Conservation (phyloP, 2,113 vertebrate species). For the Calidris pugnax region DNA sequence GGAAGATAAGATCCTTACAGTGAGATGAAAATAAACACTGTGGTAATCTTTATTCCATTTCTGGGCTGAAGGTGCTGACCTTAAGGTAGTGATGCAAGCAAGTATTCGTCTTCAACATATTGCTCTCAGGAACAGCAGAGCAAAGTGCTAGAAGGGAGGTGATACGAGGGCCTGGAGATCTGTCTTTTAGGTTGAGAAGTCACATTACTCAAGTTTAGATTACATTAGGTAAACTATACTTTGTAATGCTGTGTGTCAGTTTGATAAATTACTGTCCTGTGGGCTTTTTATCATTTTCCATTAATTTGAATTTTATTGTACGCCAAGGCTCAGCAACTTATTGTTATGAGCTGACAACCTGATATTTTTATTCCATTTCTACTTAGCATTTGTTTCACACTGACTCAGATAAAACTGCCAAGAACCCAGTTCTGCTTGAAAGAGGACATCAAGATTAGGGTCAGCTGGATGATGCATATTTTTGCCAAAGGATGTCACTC, state of each 20-base stretch:
- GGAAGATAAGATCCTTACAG: slow-evolving; percentile 56
- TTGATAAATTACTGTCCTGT: slow-evolving; percentile 2
- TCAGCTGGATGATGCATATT: background rate
- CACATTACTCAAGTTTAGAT: background rate
- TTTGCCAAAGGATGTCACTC: background rate
- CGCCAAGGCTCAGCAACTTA: background rate
- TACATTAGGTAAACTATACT: slow-evolving; percentile 4
- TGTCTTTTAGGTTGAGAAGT: background rate
- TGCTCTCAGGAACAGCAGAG: background rate
- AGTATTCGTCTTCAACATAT: background rate
- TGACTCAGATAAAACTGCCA: background rate
- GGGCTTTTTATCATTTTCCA: slow-evolving; percentile 7
- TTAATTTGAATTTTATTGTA: slow-evolving; percentile 34
- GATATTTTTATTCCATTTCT: slow-evolving; percentile 10
- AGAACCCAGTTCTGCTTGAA: background rate
- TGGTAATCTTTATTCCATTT: slow-evolving; percentile 63
- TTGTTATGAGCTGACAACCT: slow-evolving; percentile 15
- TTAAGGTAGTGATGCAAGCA: background rate
- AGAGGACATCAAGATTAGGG: background rate
- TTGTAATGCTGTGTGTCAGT: background rate
- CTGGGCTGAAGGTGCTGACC: slow-evolving; percentile 48
- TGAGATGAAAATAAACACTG: slow-evolving; percentile 64
- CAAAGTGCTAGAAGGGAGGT: background rate
- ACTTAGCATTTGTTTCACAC: background rate
- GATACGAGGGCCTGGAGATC: background rate